Evolutionary conservation across 2,797 vertebrate genomes (phyloP).

Genomic region (Sardinella longiceps): DNA sequence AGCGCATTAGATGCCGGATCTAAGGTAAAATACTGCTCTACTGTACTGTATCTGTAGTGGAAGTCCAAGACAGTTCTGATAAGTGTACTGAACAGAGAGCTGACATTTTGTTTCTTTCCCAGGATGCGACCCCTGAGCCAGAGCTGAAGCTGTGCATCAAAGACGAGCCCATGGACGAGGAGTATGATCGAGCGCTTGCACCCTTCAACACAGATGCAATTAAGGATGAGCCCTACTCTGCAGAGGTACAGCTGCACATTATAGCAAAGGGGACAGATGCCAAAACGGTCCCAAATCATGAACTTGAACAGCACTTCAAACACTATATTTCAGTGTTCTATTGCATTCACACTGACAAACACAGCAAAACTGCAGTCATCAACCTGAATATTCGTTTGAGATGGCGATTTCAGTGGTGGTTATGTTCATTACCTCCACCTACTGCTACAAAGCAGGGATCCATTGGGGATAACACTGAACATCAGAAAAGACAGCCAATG

Average conservation of each 20-base stretch:
- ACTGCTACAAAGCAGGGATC: too few species aligned
- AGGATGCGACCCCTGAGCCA: neutral
- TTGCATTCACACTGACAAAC: too few species aligned
- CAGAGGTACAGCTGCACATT: conserved; percentile 72
- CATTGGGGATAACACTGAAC: too few species aligned
- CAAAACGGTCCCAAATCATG: too few species aligned
- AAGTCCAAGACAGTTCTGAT: neutral
- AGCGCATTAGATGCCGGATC: neutral
- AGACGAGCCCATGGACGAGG: conserved; percentile 96
- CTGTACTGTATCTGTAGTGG: neutral
- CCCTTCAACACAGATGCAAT: conserved; percentile 73
- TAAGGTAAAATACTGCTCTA: neutral
- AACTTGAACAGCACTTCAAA: too few species aligned
- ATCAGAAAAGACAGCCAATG: too few species aligned
- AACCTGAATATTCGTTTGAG: too few species aligned
- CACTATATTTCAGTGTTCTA: too few species aligned
- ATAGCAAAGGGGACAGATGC: too few species aligned
- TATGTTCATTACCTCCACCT: too few species aligned
- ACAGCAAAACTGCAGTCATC: too few species aligned
- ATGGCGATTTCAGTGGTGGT: too few species aligned
- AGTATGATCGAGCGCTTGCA: conserved; percentile 88
- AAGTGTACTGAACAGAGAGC: neutral
- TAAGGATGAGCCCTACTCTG: conserved; percentile 90
- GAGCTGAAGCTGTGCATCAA: conserved; percentile 80
- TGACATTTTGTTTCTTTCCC: neutral